Percentiles rank a stretch among this genome's conserved stretches.
Conservation (phyloP, 2,797 vertebrate species). For the Pelodytes ibericus region DNA sequence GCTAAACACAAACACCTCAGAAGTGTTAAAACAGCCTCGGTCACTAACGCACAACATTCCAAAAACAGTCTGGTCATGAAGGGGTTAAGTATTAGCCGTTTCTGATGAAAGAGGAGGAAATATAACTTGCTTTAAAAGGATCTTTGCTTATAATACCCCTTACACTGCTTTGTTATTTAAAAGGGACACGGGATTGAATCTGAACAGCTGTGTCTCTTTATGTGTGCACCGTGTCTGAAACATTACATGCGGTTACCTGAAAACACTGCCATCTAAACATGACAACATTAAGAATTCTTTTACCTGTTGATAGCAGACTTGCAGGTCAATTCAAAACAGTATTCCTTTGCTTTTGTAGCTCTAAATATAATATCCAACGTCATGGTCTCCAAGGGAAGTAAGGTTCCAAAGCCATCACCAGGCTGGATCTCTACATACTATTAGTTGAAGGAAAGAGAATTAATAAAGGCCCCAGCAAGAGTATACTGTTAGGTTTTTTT, state of each 20-base stretch:
- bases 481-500: too few relatives aligned
- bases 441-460: conserved; percentile 21
- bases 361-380: conserved; percentile 84
- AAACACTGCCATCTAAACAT: not conserved
- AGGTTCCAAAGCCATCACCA: conserved; percentile 83
- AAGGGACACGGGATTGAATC: too few relatives aligned
- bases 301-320: conserved; percentile 87
- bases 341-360: conserved; percentile 75
- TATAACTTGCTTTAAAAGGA: not conserved
- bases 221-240: not conserved
- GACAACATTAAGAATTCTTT: not conserved
- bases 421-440: conserved; percentile 91
- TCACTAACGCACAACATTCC: too few relatives aligned
- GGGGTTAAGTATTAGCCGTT: too few relatives aligned
- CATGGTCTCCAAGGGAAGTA: conserved; percentile 86
- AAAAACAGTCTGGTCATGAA: too few relatives aligned
- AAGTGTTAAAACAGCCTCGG: too few relatives aligned
- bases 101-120: not conserved
- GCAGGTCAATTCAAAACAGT: conserved; percentile 83
- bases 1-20: too few relatives aligned
- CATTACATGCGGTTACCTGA: not conserved
- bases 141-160: not conserved
- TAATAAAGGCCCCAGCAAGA: not conserved
- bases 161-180: not conserved
- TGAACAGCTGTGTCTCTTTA: not conserved